These are phyloP conservation scores for Dendrophyllia cribrosa DNA, from an alignment of 64 coral and sea anemone genomes.

Conservation along the genomic window DNA sequence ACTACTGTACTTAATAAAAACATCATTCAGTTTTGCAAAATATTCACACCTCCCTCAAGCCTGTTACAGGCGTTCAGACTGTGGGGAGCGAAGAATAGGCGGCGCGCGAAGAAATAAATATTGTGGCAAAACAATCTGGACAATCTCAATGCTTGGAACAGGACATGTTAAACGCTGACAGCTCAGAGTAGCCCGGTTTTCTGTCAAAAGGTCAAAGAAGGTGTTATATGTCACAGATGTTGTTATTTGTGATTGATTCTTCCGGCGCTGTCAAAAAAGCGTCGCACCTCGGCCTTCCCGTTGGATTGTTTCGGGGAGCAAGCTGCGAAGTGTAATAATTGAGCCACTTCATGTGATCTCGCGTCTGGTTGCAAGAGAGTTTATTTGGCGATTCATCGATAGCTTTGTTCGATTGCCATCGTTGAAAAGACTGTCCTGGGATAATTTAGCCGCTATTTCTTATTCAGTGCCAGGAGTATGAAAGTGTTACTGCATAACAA, in stretches of 20 bases:
- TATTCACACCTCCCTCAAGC: no score
- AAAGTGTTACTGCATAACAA: slow-evolving; percentile 17
- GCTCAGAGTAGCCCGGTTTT: no score
- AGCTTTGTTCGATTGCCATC: background rate
- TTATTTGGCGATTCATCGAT: background rate
- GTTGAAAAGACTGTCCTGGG: background rate
- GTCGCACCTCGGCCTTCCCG: background rate
- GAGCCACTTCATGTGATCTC: background rate
- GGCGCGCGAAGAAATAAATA: no score
- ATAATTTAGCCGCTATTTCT: no score
- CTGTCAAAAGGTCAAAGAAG: background rate
- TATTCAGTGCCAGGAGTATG: background rate
- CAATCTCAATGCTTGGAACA: no score
- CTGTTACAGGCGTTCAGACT: no score
- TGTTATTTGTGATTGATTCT: background rate
- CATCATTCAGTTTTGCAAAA: no score
- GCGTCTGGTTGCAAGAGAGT: background rate
- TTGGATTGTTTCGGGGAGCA: background rate
- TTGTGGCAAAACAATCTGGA: no score
- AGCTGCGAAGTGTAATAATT: background rate
- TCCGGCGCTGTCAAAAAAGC: slow-evolving; percentile 27
- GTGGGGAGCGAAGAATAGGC: no score
- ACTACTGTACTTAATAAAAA: no score
- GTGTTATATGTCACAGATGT: slow-evolving; percentile 1
- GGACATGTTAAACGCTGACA: no score